Percentiles rank a stretch among this genome's conserved stretches.
Evolutionary conservation across 2,113 vertebrate genomes (phyloP).

Genomic region (Junco hyemalis): DNA sequence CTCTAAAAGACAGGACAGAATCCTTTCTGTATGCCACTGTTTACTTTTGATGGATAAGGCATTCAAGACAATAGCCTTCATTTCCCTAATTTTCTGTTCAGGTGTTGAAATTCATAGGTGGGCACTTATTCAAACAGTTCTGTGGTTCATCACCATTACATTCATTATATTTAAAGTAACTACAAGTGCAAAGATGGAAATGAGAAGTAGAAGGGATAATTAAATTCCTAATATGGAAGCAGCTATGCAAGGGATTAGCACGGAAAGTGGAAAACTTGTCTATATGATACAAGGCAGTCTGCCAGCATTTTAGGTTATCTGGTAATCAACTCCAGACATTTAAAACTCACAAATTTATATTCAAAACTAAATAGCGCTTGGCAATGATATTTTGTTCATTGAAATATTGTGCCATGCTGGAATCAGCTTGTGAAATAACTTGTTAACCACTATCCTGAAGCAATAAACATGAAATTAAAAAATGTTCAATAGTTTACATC

Average conservation of each 20-base stretch:
- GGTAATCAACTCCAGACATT: not conserved
- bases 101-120: not conserved
- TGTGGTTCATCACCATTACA: not conserved
- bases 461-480: slow-evolving; percentile 28
- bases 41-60: not conserved
- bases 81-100: not conserved
- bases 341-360: not conserved
- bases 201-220: not conserved
- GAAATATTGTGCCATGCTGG: not conserved
- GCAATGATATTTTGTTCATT: not conserved
- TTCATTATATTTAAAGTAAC: not conserved
- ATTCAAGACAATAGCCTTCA: not conserved
- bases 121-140: not conserved
- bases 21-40: not conserved
- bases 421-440: not conserved
- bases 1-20: not conserved
- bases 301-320: not conserved
- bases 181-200: not conserved
- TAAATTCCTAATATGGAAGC: not conserved
- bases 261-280: not conserved
- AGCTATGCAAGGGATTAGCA: not conserved
- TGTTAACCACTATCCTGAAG: slow-evolving; percentile 19
- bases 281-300: not conserved
- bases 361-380: not conserved
- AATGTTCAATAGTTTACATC: not conserved